Evolutionary conservation across 2,888 invertebrate genomes (phyloP).

Genomic region (Noctua janthina): DNA sequence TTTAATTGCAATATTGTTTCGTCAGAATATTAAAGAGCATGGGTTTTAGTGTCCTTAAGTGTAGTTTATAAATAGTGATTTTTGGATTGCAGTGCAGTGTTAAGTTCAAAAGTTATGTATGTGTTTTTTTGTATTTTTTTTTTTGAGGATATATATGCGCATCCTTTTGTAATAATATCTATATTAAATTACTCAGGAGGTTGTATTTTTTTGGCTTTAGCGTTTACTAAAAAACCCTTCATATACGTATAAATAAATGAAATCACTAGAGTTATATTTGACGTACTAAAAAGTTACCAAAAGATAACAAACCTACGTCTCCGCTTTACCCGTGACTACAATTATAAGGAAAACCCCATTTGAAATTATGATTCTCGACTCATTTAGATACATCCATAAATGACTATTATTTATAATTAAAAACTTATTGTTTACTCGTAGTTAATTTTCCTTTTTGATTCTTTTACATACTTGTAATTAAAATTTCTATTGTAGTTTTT

Average conservation of each 20-base stretch:
- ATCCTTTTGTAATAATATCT: neutral
- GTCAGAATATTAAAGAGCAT: constrained; percentile 12
- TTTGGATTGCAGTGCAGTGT: constrained; percentile 57
- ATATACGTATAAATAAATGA: neutral
- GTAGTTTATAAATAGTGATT: constrained; percentile 32
- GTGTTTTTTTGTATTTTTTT: constrained; percentile 28
- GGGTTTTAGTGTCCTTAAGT: constrained; percentile 14
- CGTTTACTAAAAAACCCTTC: neutral
- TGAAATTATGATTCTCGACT: neutral
- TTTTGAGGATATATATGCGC: neutral
- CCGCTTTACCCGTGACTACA: neutral
- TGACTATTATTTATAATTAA: neutral
- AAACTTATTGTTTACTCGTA: constrained; percentile 8
- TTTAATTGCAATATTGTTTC: constrained; percentile 29
- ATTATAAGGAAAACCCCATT: constrained; percentile 41
- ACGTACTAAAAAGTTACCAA: neutral
- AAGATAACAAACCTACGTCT: constrained; percentile 6
- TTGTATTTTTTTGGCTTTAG: neutral
- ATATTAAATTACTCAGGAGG: neutral
- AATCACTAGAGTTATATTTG: neutral
- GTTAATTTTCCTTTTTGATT: no score
- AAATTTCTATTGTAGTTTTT: no score
- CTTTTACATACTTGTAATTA: no score
- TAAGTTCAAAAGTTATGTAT: constrained; percentile 39
- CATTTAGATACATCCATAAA: neutral